Base-by-base conservation (phyloP, 2,888 invertebrate genomes). In the Apomyelois bistriatella region DNA sequence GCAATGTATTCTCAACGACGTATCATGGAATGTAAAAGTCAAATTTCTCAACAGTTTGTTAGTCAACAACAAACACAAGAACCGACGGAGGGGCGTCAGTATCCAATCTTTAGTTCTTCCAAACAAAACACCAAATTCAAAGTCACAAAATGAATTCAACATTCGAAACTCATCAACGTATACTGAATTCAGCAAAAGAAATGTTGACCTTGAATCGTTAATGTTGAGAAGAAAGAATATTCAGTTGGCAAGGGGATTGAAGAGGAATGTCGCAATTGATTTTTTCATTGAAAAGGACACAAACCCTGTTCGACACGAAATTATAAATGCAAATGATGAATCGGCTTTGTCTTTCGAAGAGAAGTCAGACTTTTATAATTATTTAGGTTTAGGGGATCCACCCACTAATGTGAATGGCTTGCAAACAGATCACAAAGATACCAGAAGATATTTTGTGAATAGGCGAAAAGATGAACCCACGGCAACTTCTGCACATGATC, bases 21-120 rank as follows among this genome's bases (percentile, higher is more conserved):
- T 59, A 6, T 56, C 59, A 0, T 59, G 59, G 59, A 17, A 13
- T 0, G 7, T 59, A 4, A 59, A 57, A 30, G 6, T 59, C 0
- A 22, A 52, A 32, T 30, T 59, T n/a, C 36, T 59, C 12, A 55
- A 54, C 13, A 40, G 16, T 1, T 28, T 46, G 22, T 16, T 22
- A 4, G 10, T 17, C 10, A 10, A 41, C 41, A 17, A 17, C 4
- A 10, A 3, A 1, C 6, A 41, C 41, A 17, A 17, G 9, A 10
- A 3, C 5, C 6, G n/a, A 3, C 17, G 22, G 4, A 17, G 41
- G 0, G 17, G 5, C 22, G 37, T 38, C 5, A 10, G 17, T n/a
- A 30, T 43, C 7, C 43, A 43, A 13, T 6, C 43, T 8, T 16
- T 46, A 12, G 10, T 46, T 3, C 9, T 32, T 2, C 15, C 46